phyloP scores from a whole-genome alignment of 2,797 vertebrate species.

The Bucorvus abyssinicus region DNA sequence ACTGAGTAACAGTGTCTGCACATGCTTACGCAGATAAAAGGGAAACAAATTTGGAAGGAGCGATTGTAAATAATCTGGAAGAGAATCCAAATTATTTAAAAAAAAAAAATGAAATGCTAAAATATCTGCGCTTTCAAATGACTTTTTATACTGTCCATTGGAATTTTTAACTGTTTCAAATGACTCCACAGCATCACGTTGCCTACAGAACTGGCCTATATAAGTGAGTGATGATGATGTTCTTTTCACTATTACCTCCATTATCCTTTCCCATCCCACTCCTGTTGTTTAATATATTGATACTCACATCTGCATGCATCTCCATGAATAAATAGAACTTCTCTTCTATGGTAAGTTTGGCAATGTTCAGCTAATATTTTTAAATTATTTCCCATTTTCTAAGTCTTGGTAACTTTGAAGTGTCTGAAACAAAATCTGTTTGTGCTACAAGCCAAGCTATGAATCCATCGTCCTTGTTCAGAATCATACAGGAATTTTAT shows the following conservation, averaged over 20 bases:
- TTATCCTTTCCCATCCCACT: not conserved
- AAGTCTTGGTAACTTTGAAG: not conserved
- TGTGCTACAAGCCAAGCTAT: not conserved
- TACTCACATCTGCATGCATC: not conserved
- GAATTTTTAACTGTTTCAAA: constrained; percentile 13
- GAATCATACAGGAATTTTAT: not conserved
- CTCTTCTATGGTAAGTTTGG: not conserved
- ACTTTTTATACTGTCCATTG: not conserved
- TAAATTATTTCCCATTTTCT: not conserved
- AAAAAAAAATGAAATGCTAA: constrained; percentile 49
- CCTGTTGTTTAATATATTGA: not conserved
- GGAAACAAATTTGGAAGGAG: constrained; percentile 65
- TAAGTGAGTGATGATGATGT: not conserved
- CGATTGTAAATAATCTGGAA: constrained; percentile 60
- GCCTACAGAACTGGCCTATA: not conserved
- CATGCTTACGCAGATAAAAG: constrained; percentile 67
- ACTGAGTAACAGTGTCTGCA: constrained; percentile 44
- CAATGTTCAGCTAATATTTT: not conserved
- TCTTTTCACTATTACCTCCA: not conserved
- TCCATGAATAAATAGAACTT: constrained; percentile 15
- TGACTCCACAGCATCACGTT: not conserved
- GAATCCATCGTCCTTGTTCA: not conserved
- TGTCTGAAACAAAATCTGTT: not conserved
- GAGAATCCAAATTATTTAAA: constrained; percentile 51
- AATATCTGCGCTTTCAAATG: constrained; percentile 22